Conservation (phyloP, 2,797 vertebrate species). For the Danio albolineatus region DNA sequence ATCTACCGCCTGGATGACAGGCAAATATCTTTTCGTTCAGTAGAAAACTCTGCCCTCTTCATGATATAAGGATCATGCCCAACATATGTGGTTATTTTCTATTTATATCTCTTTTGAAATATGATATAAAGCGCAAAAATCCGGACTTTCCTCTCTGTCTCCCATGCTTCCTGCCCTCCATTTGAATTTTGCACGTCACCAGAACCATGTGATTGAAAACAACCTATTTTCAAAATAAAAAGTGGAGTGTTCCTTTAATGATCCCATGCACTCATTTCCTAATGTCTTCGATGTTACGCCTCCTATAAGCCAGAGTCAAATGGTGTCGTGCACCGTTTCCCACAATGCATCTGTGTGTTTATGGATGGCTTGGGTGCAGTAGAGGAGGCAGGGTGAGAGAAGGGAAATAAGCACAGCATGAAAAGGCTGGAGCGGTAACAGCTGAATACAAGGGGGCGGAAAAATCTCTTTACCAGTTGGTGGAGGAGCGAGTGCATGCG, state of each 20-base stretch:
- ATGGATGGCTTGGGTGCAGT: constrained; percentile 15
- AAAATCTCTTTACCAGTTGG: constrained; percentile 36
- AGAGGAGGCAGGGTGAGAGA: constrained; percentile 27
- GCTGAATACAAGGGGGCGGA: constrained; percentile 36
- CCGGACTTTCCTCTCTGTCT: no score
- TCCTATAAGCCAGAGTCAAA: constrained; percentile 8
- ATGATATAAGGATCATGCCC: no score
- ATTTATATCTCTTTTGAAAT: no score
- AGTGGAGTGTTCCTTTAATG: background rate
- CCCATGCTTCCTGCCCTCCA: no score
- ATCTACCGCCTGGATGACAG: no score
- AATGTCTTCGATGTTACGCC: background rate
- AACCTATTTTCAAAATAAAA: no score
- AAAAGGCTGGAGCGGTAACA: constrained; percentile 16
- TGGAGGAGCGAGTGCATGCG: constrained; percentile 12
- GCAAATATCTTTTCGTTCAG: no score
- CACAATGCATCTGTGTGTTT: constrained; percentile 17
- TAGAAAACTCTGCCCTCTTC: no score
- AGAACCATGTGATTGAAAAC: no score
- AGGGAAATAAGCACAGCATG: constrained; percentile 29
- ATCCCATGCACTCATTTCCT: background rate
- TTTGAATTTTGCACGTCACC: no score
- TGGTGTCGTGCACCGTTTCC: constrained; percentile 5
- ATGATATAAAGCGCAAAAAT: no score
- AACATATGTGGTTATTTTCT: no score